Evolutionary conservation across 2,797 vertebrate genomes (phyloP).

Genomic region (Uromys caudimaculatus): DNA sequence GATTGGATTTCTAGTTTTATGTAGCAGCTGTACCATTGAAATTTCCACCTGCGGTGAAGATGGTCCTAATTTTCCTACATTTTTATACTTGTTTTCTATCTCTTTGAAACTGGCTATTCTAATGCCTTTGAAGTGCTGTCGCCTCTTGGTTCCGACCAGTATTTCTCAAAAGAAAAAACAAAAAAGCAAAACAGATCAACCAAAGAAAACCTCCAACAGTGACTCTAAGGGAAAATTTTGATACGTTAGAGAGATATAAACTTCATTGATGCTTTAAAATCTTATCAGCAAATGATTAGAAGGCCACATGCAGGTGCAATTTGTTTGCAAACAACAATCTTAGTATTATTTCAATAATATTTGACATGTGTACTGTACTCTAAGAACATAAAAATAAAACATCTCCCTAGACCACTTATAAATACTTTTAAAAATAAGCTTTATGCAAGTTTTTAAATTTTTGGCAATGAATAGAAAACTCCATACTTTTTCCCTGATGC

Average conservation of each 20-base stretch:
- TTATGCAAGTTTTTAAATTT: constrained; percentile 76
- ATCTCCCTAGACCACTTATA: constrained; percentile 75
- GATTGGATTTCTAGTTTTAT: not conserved
- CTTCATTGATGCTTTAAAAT: constrained; percentile 8
- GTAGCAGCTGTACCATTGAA: rapidly evolving
- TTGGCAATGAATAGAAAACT: constrained; percentile 73
- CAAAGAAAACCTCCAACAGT: not conserved
- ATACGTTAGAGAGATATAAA: not conserved
- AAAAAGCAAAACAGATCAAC: not conserved
- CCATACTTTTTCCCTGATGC: constrained; percentile 52
- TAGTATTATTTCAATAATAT: constrained; percentile 82
- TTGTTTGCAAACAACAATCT: constrained; percentile 80
- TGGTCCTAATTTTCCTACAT: too few relatives aligned
- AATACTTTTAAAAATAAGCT: constrained; percentile 81
- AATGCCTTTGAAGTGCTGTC: too few relatives aligned
- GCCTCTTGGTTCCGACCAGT: too few relatives aligned
- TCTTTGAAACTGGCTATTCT: too few relatives aligned
- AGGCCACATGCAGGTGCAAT: constrained; percentile 79
- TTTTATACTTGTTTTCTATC: not conserved
- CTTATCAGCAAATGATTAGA: constrained; percentile 70
- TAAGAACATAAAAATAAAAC: constrained; percentile 84
- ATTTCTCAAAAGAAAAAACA: not conserved
- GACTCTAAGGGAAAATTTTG: not conserved
- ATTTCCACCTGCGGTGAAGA: not conserved
- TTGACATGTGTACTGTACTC: constrained; percentile 74